These are phyloP conservation scores for Vidua chalybeata DNA, from an alignment of 2,113 vertebrate genomes.

Conservation along the genomic window DNA sequence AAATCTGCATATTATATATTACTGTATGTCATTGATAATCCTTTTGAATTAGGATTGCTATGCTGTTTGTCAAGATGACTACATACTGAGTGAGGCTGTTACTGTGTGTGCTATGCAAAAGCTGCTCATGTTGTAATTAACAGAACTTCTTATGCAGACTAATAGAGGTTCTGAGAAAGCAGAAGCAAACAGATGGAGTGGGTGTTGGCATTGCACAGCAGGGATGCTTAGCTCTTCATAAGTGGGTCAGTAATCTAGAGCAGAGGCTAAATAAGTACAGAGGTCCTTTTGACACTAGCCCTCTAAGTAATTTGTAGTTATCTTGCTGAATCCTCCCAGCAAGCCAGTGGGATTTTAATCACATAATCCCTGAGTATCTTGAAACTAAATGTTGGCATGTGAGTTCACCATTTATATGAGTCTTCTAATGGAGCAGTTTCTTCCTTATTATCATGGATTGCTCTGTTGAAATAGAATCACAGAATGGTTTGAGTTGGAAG, in stretches of 20 bases:
- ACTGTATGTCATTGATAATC: background rate
- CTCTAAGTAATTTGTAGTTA: slow-evolving; percentile 6
- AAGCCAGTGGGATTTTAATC: slow-evolving; percentile 12
- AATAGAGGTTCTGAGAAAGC: slow-evolving; percentile 46
- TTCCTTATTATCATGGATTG: background rate
- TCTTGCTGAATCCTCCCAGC: slow-evolving; percentile 3
- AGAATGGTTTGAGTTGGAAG: background rate
- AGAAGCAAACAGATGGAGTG: slow-evolving; percentile 63
- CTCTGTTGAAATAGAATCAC: background rate
- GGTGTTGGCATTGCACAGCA: background rate
- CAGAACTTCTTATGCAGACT: background rate
- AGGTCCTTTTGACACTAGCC: slow-evolving; percentile 18
- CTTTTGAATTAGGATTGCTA: background rate
- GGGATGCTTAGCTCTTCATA: slow-evolving; percentile 44
- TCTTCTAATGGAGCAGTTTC: background rate
- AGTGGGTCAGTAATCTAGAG: slow-evolving; percentile 64
- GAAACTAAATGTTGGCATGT: background rate
- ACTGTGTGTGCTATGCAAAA: background rate
- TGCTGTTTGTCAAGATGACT: background rate
- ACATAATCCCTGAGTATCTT: background rate
- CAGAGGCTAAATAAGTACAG: slow-evolving; percentile 38
- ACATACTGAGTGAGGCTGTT: background rate
- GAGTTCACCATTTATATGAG: background rate
- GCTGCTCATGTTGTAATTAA: slow-evolving; percentile 13
- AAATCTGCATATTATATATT: background rate